Conservation (phyloP, 1,140 invertebrate genomes). For the Leptonema lineaticorne region DNA sequence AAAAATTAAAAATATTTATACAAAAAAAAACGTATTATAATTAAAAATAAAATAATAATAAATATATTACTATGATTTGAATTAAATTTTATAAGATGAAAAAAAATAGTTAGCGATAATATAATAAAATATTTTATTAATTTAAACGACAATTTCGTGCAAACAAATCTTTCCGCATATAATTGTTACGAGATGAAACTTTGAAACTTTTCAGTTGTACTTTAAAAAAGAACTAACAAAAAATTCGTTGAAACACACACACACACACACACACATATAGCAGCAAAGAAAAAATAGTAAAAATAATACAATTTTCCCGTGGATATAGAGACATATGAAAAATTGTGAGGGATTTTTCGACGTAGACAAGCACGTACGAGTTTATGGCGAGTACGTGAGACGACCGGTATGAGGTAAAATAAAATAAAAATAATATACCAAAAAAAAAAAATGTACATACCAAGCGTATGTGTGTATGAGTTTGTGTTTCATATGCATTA, state of each 20-base stretch:
- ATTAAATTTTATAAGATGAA: no score
- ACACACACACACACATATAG: background rate
- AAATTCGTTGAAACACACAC: background rate
- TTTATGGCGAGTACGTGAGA: conserved; percentile 10
- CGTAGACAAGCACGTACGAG: conserved; percentile 12
- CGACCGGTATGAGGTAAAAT: background rate
- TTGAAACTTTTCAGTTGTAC: no score
- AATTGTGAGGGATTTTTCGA: conserved; percentile 9
- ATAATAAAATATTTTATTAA: no score
- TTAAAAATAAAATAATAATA: no score
- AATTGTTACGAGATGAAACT: background rate
- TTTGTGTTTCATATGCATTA: background rate
- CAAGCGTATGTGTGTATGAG: background rate
- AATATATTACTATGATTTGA: no score
- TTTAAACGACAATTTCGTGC: background rate
- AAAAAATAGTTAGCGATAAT: no score
- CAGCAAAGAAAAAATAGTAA: background rate
- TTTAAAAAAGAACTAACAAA: no score
- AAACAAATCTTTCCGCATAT: background rate
- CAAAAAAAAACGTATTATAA: no score
- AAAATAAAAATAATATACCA: background rate
- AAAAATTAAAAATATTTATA: no score
- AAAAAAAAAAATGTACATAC: background rate
- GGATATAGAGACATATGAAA: conserved; percentile 14
- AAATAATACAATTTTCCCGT: conserved; percentile 9